These are phyloP conservation scores for Strix uralensis DNA, from an alignment of 2,113 vertebrate genomes.

Conservation along the genomic window DNA sequence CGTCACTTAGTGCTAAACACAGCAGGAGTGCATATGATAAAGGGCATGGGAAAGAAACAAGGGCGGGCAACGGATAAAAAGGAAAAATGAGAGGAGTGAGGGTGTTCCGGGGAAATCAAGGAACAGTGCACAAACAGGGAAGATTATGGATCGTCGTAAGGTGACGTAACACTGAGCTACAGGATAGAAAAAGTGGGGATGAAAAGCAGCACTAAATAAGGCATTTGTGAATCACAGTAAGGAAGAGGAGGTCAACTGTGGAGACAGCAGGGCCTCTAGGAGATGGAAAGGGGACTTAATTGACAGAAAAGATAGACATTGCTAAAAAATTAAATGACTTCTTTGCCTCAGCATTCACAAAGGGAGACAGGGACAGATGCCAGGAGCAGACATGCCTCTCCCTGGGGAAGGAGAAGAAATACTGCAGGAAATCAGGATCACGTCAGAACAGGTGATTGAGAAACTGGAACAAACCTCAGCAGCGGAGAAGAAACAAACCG, in stretches of 20 bases:
- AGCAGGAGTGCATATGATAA: constrained; percentile 17
- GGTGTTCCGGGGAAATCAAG: background rate
- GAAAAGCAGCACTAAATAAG: background rate
- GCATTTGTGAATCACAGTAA: constrained; percentile 7
- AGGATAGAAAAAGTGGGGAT: background rate
- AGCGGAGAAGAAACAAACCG: constrained; percentile 46
- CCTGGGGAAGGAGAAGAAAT: constrained; percentile 58
- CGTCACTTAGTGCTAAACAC: constrained; percentile 38
- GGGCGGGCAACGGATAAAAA: background rate
- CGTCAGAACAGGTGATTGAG: constrained; percentile 51
- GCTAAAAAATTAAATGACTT: constrained; percentile 68
- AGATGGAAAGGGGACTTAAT: constrained; percentile 51
- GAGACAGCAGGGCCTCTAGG: constrained; percentile 45
- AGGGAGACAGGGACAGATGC: constrained; percentile 49
- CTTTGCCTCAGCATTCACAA: constrained; percentile 62
- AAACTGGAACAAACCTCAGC: constrained; percentile 65
- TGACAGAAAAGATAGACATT: constrained; percentile 65
- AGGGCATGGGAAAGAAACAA: constrained; percentile 31
- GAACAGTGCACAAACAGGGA: background rate
- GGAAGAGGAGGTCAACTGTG: constrained; percentile 50
- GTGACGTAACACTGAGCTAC: background rate
- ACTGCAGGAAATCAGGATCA: constrained; percentile 64
- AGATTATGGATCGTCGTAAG: background rate
- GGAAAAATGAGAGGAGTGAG: background rate
- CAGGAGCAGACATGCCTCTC: constrained; percentile 65